phyloP scores from a whole-genome alignment of 2,113 vertebrate species.

The Salminus brasiliensis region DNA sequence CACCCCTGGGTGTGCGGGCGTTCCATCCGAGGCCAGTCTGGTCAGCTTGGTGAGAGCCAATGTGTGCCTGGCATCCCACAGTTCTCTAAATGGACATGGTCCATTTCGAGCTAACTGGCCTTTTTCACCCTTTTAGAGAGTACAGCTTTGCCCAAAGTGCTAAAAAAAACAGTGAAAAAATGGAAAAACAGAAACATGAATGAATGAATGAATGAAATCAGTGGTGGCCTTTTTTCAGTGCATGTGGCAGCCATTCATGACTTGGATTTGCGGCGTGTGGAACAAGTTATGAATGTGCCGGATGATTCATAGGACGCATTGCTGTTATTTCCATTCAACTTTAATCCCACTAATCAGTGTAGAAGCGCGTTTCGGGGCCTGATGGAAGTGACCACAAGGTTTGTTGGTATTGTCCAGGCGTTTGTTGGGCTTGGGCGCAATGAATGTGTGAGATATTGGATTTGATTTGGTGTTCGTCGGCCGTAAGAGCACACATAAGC shows the following conservation, averaged over 20 bases:
- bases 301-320: neutral
- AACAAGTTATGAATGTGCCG: constrained; percentile 5
- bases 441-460: neutral
- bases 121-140: constrained; percentile 32
- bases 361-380: neutral
- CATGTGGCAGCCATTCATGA: neutral
- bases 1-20: constrained; percentile 34
- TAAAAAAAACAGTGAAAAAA: constrained; percentile 31
- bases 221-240: neutral
- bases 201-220: neutral
- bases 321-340: neutral
- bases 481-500: neutral
- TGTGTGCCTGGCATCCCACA: constrained; percentile 10
- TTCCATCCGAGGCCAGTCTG: constrained; percentile 35
- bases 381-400: neutral
- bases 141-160: constrained; percentile 15
- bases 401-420: neutral
- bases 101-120: constrained; percentile 17
- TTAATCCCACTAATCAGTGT: neutral
- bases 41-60: constrained; percentile 30
- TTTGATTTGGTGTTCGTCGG: neutral
- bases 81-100: neutral
- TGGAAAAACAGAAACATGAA: neutral
- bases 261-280: neutral
- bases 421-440: neutral